phyloP scores from a whole-genome alignment of 2,888 invertebrate genomes.

The Nymphalis polychloros region DNA sequence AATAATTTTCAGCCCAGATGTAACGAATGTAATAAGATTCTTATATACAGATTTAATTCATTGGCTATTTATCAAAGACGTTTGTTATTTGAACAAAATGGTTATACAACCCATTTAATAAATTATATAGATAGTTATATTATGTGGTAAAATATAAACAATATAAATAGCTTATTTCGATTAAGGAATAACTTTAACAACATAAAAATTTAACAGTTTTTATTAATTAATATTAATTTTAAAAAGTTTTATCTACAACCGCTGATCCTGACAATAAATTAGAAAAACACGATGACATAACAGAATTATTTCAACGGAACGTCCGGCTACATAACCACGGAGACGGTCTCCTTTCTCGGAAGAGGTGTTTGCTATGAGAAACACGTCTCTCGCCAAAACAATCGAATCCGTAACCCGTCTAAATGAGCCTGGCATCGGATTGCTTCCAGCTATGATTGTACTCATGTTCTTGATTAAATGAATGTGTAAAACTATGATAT shows the following conservation, averaged over 20 bases:
- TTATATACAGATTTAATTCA: slow-evolving; percentile 23
- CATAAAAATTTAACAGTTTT: neutral
- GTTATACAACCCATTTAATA: too few species aligned
- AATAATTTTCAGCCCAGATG: slow-evolving; percentile 78
- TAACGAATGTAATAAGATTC: slow-evolving; percentile 47
- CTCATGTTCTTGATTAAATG: too few species aligned
- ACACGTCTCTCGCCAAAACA: slow-evolving; percentile 49
- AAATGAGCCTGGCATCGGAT: slow-evolving; percentile 42
- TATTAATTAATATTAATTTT: too few species aligned
- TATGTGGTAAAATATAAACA: neutral
- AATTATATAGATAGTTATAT: too few species aligned
- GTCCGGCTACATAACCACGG: slow-evolving; percentile 34
- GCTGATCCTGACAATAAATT: neutral
- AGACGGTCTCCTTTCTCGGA: slow-evolving; percentile 41
- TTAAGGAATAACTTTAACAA: neutral
- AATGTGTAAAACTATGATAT: too few species aligned
- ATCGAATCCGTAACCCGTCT: slow-evolving; percentile 44
- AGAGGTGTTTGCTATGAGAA: slow-evolving; percentile 44
- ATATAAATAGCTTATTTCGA: neutral
- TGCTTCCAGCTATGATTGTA: slow-evolving; percentile 28
- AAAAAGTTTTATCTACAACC: too few species aligned
- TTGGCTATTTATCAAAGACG: neutral
- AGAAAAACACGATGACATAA: slow-evolving; percentile 5
- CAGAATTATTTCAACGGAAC: slow-evolving; percentile 18
- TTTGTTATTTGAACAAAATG: neutral